Base-by-base conservation (phyloP, 1,140 invertebrate species). In the Heliconius congener region DNA sequence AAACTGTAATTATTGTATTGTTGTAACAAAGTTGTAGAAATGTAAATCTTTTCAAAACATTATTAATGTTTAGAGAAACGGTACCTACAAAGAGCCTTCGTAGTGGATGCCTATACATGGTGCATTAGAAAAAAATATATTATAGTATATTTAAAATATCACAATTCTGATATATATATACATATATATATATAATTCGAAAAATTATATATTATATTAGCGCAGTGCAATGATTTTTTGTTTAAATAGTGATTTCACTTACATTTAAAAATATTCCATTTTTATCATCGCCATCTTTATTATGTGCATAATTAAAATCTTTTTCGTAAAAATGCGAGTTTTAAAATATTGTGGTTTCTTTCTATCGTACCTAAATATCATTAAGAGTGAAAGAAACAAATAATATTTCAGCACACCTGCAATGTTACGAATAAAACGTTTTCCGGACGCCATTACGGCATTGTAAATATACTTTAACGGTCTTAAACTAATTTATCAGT, bases 401-500 rank as follows among this genome's bases (percentile, higher is more conserved):
- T 30, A 1, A 66, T 66, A 66, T 66, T 30, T 66, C 16, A 66
- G n/a, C 1, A 66, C 19, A n/a, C 9, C 55, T 57, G n/a, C 34
- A 37, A 37, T 37, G 5, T 37, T 37, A 37, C 4, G 37, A 72
- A 19, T 37, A 71, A 66, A 4, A 66, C 2, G 4, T 39, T 72
- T 39, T 72, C 71, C 19, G 13, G 37, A 72, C 71, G 71, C 71
- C 71, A 72, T 72, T 42, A 60, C 27, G 77, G 34, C 77, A 80
- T 76, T 94, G 91, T 93, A 94, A 89, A 94, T 94, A 94, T 92
- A 90, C 85, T 84, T 82, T 76, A 83, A 90, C 89, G 87, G 89
- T 85, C 81, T 86, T 93, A 93, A 89, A 88, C 87, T 93, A 79
- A 90, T 92, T 91, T 92, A 94, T 85, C 92, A 93, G 92, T 93